These are phyloP conservation scores for Arremon brunneinucha DNA, from an alignment of 2,797 vertebrate genomes.

Conservation along the genomic window DNA sequence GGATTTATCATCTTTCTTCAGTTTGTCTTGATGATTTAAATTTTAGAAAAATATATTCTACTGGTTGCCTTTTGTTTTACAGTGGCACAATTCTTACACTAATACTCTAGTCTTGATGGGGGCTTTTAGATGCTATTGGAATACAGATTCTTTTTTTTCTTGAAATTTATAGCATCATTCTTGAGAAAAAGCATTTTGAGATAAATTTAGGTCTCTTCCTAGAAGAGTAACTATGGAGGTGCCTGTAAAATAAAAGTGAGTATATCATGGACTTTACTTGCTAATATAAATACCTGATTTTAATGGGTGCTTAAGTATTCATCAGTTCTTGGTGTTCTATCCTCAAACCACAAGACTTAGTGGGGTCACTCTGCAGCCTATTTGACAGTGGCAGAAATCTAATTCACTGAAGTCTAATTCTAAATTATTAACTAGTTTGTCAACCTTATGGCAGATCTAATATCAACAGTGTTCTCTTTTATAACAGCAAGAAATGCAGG, in stretches of 20 bases:
- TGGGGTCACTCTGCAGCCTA: not conserved
- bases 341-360: not conserved
- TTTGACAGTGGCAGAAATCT: not conserved
- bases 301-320: not conserved
- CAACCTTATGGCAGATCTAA: not conserved
- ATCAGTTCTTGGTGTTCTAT: not conserved
- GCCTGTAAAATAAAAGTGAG: not conserved
- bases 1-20: not conserved
- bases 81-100: not conserved
- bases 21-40: not conserved
- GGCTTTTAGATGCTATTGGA: not conserved
- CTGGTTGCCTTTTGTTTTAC: not conserved
- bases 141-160: not conserved
- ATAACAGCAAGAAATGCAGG: not conserved
- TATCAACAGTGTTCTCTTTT: not conserved
- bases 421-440: not conserved
- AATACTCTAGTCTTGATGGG: accelerated
- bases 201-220: not conserved
- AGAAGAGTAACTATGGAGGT: not conserved
- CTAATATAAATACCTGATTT: not conserved
- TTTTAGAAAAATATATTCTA: not conserved
- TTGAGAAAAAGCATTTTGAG: not conserved
- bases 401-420: not conserved
- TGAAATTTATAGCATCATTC: not conserved
- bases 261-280: not conserved